Base-by-base conservation (phyloP, 2,113 vertebrate genomes). In the Plectropomus leopardus region DNA sequence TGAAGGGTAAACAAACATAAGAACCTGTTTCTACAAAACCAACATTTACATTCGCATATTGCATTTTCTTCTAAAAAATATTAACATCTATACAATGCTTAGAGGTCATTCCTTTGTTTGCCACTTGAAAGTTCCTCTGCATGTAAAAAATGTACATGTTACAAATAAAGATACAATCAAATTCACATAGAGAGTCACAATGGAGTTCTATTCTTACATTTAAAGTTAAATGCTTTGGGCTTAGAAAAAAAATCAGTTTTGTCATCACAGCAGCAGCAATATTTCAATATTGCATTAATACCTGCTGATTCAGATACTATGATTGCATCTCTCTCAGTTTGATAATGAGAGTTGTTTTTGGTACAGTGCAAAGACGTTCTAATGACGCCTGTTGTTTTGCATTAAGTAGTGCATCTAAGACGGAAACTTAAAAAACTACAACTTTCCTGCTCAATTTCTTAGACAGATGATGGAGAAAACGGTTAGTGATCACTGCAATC, bases 311-410 rank as follows among this genome's bases (percentile, higher is more conserved):
- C 30, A 40, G 26, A 13, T 8, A 9, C 4, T 7, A 23, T 28
- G 48, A 53, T 40, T 72, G 57, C 36, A 30, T 65, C 5, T 50
- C 28, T 82, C 26, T 24, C 48, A 48, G 23, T 19, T 34, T 24
- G 34, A 40, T 40, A 51, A 1, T 61, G 17, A 11, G 16, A 13
- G 21, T 47, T 42, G 13, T 34, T 60, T 86, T 58, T 67, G 36
- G 24, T 68, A 68, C 45, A 82, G 61, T 74, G n/a, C 45, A 72
- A 40, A 72, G 9, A 76, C 1, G n/a, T 44, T 7, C 16, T 45
- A 51, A 19, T 51, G 55, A 71, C 24, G 60, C 24, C 19, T n/a
- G 54, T 11, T 11, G 40, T 32, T 61, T 23, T 10, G 23, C n/a
- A 72, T 7, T 15, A 81, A 69, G 54, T 57, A 63, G 36, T 55